Conservation (phyloP, 2,888 invertebrate genomes). For the Liopterus haemorrhoidalis region DNA sequence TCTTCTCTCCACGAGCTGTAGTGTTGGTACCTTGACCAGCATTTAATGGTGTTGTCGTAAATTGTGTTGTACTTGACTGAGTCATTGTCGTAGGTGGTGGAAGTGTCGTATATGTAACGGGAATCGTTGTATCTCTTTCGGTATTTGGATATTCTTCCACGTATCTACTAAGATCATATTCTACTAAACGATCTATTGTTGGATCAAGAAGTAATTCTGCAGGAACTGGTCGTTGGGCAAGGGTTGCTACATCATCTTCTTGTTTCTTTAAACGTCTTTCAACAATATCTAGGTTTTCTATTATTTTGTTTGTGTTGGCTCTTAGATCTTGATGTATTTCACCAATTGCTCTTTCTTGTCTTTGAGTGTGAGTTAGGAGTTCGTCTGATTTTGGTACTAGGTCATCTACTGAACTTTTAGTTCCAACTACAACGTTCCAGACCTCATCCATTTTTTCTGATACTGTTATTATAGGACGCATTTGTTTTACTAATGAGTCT, state of each 20-base stretch:
- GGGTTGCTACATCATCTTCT: constrained; percentile 72
- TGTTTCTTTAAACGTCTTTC: constrained; percentile 78
- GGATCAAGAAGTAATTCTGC: constrained; percentile 70
- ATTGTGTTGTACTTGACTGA: constrained; percentile 31
- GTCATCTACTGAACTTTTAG: constrained; percentile 81
- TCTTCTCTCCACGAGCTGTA: constrained; percentile 47
- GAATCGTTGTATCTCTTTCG: constrained; percentile 37
- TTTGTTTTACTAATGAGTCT: constrained; percentile 73
- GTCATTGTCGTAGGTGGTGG: constrained; percentile 45
- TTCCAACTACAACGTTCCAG: constrained; percentile 84
- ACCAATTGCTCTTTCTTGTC: constrained; percentile 80
- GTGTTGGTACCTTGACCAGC: constrained; percentile 39
- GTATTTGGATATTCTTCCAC: constrained; percentile 20
- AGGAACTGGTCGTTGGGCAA: constrained; percentile 70
- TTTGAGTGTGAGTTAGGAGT: constrained; percentile 74
- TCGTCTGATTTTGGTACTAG: constrained; percentile 82
- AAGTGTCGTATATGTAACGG: constrained; percentile 41
- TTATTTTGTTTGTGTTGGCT: constrained; percentile 78
- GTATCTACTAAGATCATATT: constrained; percentile 69
- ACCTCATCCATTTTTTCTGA: constrained; percentile 89
- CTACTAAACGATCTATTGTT: constrained; percentile 71
- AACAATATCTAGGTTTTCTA: constrained; percentile 80
- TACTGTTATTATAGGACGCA: constrained; percentile 77
- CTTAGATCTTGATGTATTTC: constrained; percentile 78
- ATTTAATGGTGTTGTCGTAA: constrained; percentile 28